Percentiles rank a stretch among this genome's conserved stretches.
phyloP scores from a whole-genome alignment of 2,113 vertebrate species.

The Charina bottae region DNA sequence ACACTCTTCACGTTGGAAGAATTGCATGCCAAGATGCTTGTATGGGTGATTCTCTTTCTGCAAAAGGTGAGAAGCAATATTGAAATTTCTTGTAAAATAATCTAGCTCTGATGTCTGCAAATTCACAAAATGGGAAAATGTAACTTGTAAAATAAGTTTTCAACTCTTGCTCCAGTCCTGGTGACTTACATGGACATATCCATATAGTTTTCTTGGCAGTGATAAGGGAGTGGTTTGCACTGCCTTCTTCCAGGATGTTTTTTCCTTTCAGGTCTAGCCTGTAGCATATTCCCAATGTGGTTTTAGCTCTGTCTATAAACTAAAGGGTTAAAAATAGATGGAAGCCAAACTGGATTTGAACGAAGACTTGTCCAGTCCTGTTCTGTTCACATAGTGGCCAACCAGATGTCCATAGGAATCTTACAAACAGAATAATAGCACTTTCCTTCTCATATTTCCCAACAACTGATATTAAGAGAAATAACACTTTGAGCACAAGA shows the following conservation, averaged over 20 bases:
- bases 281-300: not conserved
- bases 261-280: not conserved
- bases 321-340: not conserved
- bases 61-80: constrained; percentile 85
- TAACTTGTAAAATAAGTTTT: not conserved
- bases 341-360: not conserved
- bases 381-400: not conserved
- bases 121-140: not conserved
- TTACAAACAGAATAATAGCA: not conserved
- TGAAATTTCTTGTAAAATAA: not conserved
- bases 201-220: not conserved
- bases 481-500: not conserved
- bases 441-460: not conserved
- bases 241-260: not conserved
- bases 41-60: constrained; percentile 93
- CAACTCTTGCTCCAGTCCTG: not conserved
- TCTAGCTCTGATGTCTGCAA: not conserved
- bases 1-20: constrained; percentile 96
- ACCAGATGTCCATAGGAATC: not conserved
- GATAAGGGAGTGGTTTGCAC: not conserved
- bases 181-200: not conserved
- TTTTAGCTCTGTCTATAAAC: not conserved
- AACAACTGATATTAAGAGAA: not conserved
- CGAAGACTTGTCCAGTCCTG: not conserved
- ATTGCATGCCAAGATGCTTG: constrained; percentile 88